These are phyloP conservation scores for Phoxinus dragarum DNA, from an alignment of 2,797 vertebrate species.

Conservation along the genomic window DNA sequence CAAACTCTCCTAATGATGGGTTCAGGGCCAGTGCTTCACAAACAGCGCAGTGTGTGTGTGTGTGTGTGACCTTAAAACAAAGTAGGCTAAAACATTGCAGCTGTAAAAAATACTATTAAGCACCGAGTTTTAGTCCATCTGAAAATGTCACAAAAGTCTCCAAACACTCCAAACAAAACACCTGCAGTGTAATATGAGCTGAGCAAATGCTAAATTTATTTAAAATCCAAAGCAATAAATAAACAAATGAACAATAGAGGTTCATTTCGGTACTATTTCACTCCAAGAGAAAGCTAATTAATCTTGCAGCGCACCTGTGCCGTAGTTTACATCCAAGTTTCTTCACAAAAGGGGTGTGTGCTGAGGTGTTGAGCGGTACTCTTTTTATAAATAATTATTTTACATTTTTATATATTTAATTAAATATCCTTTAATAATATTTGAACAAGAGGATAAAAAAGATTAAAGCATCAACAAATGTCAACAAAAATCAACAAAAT, in stretches of 20 bases:
- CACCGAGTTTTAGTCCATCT: constrained; percentile 36
- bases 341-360: constrained; percentile 27
- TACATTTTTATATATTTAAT: neutral
- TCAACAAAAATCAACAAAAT: too few relatives aligned
- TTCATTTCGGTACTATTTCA: constrained; percentile 42
- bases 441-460: neutral
- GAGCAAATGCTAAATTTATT: constrained; percentile 30
- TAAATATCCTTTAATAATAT: neutral
- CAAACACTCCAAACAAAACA: constrained; percentile 37
- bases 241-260: constrained; percentile 41
- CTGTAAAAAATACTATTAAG: constrained; percentile 43
- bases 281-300: constrained; percentile 34
- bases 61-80: constrained; percentile 39
- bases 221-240: constrained; percentile 45
- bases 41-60: constrained; percentile 7
- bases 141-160: constrained; percentile 38
- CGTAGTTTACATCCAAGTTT: constrained; percentile 1
- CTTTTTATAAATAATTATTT: neutral
- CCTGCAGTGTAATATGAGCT: constrained; percentile 36
- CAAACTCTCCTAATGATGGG: constrained; percentile 43
- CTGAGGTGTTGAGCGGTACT: neutral
- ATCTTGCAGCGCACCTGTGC: constrained; percentile 38
- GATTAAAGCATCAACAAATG: too few relatives aligned
- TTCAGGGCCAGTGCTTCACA: constrained; percentile 38
- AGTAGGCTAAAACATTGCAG: constrained; percentile 54